Base-by-base conservation (phyloP, 2,888 invertebrate species). In the Archips xylosteana region DNA sequence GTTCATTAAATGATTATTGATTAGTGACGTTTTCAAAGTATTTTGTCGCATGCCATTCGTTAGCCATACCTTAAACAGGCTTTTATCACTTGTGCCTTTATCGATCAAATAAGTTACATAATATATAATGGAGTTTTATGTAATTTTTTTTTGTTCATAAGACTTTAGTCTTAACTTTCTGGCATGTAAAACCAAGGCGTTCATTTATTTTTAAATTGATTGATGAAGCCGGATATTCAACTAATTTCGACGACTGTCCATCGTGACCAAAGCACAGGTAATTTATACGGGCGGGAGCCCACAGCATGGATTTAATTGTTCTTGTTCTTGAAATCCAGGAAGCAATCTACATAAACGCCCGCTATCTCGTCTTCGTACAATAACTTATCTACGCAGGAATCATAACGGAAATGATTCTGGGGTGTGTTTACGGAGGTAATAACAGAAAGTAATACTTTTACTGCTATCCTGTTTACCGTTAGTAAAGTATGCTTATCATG, bases 251-350 rank as follows among this genome's bases (percentile, higher is more conserved):
- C 67, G 67, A 54, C 51, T 45, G 57, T 36, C 57, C 57, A 15
- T 71, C 68, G 57, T 64, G 68, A 59, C 57, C 65, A 65, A 65
- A 70, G 45, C 82, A 83, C 80, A 85, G 86, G 85, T 89, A 92
- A 92, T 91, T 90, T 90, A 91, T 91, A 85, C 88, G 84, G 80
- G 85, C 83, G 84, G 83, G 83, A 83, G 86, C 83, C 87, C 87
- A 84, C 82, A 84, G 87, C 88, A 87, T 87, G 89, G 90, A 91
- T 92, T 92, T 92, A 92, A 93, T 92, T 92, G 90, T 92, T 91
- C 89, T 85, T 89, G 89, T 90, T 89, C 85, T 80, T 83, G 85
- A 89, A 89, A 91, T 91, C 89, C 89, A 87, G 82, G 90, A 92
- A 92, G 88, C 86, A 83, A 92, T 92, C 92, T 92, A 90, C 92